Percentiles rank a stretch among this genome's conserved stretches.
Conservation (phyloP, 92 coral and sea anemone species). For the Palythoa caribaeorum region DNA sequence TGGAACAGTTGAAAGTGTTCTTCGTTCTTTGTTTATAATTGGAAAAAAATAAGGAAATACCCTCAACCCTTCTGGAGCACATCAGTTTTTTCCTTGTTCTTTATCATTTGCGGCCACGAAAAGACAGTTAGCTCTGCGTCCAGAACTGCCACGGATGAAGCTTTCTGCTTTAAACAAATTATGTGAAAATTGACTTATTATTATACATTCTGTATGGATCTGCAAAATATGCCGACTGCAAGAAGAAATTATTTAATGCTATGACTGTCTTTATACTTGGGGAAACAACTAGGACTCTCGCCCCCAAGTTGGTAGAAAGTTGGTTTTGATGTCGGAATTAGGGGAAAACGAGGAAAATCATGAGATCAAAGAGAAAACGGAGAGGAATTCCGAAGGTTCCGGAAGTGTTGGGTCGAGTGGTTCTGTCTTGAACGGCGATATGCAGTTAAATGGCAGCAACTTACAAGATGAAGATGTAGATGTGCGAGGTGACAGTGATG, state of each 20-base stretch:
- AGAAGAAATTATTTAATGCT: slow-evolving; percentile 10
- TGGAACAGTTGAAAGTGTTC: not conserved
- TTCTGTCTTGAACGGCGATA: slow-evolving; percentile 20
- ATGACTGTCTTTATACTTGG: slow-evolving; percentile 20
- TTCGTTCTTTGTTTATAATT: not conserved
- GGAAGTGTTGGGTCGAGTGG: not conserved
- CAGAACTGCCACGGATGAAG: not conserved
- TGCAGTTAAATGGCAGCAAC: slow-evolving; percentile 27
- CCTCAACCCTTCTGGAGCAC: not conserved
- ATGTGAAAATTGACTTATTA: not conserved
- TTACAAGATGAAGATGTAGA: not conserved
- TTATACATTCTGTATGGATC: slow-evolving; percentile 20
- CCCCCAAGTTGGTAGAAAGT: not conserved
- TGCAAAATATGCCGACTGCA: slow-evolving; percentile 36
- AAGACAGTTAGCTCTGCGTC: not conserved
- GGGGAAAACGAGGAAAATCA: slow-evolving; percentile 25
- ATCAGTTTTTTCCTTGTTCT: not conserved
- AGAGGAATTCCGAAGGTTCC: slow-evolving; percentile 13
- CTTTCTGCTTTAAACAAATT: not conserved
- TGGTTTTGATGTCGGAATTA: slow-evolving; percentile 40
- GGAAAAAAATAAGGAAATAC: not conserved
- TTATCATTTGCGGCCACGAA: not conserved
- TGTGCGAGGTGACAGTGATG: not conserved
- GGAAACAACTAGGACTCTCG: slow-evolving; percentile 11
- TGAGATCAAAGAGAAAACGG: slow-evolving; percentile 40